Conservation (phyloP, 2,113 vertebrate species). For the Odocoileus hemionus region DNA sequence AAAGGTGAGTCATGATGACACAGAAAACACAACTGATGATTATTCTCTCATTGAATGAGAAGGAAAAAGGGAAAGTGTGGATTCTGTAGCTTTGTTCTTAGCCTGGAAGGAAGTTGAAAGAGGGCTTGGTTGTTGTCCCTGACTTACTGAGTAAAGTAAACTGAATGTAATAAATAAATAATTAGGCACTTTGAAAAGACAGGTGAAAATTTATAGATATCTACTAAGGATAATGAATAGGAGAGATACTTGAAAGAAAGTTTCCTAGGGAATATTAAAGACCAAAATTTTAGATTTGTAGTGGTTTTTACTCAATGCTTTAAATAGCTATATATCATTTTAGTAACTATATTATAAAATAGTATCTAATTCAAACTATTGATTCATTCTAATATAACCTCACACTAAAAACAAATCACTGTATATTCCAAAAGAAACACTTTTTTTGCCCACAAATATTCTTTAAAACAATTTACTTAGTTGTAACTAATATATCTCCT, state of each 20-base stretch:
- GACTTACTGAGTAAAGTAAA: background rate
- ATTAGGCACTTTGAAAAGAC: background rate
- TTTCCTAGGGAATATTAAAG: background rate
- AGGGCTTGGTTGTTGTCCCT: background rate
- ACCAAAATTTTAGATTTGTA: background rate
- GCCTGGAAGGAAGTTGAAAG: background rate
- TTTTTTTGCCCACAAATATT: background rate
- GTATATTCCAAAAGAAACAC: background rate
- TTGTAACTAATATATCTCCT: background rate
- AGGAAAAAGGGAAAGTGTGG: background rate
- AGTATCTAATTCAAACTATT: background rate
- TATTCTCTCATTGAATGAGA: background rate
- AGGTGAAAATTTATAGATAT: background rate
- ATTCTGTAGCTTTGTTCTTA: background rate
- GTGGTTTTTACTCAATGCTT: constrained; percentile 15
- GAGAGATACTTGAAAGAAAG: background rate
- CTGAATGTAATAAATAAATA: background rate
- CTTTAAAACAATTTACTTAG: background rate
- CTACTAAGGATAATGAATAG: background rate
- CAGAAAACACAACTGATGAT: background rate
- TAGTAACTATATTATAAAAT: background rate
- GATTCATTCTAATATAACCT: background rate
- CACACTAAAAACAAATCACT: background rate
- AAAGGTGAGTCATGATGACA: background rate
- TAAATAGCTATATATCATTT: background rate